Evolutionary conservation across 2,888 invertebrate genomes (phyloP), one percentile per base, ranked within the genome.

Genomic region (Chalcosyrphus nemorum): DNA sequence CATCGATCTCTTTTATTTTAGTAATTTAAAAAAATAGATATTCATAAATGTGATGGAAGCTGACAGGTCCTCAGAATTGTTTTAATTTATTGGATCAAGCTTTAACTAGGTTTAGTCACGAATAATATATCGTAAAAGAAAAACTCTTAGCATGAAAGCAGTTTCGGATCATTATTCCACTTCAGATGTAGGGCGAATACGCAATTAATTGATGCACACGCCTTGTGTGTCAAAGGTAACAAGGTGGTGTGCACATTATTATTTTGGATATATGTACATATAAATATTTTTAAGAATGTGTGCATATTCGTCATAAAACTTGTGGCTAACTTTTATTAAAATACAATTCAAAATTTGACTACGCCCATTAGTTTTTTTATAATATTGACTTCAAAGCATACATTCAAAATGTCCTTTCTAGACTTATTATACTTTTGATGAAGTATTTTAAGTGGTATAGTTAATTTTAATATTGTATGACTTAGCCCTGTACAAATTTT

Each of bases 1-100:
- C 29, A 56, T 45, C 50, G 15, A 71, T 70, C 13, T 70, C 19
- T 38, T 66, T 41, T 32, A 19, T 61, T 77, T 27, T 19, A 38
- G 9, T 47, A 45, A 17, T 45, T 47, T 56, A 9, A 45, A 9
- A 4, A 32, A 32, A n/a, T 13, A 19, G 4, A 56, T n/a, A n/a
- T 24, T 24, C 4, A 24, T 24, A 57, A 21, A 13, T 4, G 21
- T 52, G 41, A 57, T 59, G 19, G 17, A 38, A n/a, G 56, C 24
- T 52, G 66, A 59, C 41, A 66, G 56, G 52, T 35, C 27, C 19
- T 45, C 27, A n/a, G 7, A 13, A 15, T 5, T 17, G 32, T 59
- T 50, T 68, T 41, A 29, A 15, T 43, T 41, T 41, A 15, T 19
- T 19, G 19, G n/a, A 29, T 4, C 1, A 15, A 35, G 11, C 21